phyloP scores from a whole-genome alignment of 2,113 vertebrate genomes.

The Sprattus sprattus region DNA sequence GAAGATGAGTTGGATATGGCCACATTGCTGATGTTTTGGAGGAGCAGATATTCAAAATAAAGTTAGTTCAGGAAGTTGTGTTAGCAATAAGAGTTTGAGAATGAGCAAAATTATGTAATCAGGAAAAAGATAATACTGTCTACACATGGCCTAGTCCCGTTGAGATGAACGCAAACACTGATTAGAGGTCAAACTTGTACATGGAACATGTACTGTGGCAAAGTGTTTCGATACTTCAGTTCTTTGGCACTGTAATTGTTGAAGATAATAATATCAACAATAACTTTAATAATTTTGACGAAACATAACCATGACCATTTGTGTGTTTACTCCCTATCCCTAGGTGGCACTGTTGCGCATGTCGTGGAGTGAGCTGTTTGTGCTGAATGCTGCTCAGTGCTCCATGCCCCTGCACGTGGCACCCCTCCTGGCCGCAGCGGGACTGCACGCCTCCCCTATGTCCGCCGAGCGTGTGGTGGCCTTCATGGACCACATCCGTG shows the following conservation, averaged over 20 bases:
- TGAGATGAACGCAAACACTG: not conserved
- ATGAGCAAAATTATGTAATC: too few relatives aligned
- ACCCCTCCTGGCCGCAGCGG: conserved; percentile 79
- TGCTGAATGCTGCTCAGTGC: conserved; percentile 82
- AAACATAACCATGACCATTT: not conserved
- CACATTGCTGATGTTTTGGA: too few relatives aligned
- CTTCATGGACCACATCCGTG: conserved; percentile 86
- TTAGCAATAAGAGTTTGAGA: too few relatives aligned
- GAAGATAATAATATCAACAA: too few relatives aligned
- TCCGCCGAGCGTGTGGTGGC: conserved; percentile 80
- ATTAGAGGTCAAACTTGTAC: not conserved
- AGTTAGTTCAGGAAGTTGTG: too few relatives aligned
- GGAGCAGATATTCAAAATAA: too few relatives aligned
- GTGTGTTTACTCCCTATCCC: not conserved
- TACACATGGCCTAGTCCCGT: too few relatives aligned
- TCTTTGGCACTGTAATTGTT: too few relatives aligned
- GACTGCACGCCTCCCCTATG: conserved; percentile 82
- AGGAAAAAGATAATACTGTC: too few relatives aligned
- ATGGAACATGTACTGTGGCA: not conserved
- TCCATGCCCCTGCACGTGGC: conserved; percentile 82
- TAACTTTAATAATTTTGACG: not conserved
- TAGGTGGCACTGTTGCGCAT: conserved; percentile 79
- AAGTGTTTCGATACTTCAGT: too few relatives aligned
- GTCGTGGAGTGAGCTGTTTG: conserved; percentile 86
- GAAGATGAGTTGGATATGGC: too few relatives aligned